phyloP scores from a whole-genome alignment of 2,113 vertebrate genomes.

The Leucopternis melanops region DNA sequence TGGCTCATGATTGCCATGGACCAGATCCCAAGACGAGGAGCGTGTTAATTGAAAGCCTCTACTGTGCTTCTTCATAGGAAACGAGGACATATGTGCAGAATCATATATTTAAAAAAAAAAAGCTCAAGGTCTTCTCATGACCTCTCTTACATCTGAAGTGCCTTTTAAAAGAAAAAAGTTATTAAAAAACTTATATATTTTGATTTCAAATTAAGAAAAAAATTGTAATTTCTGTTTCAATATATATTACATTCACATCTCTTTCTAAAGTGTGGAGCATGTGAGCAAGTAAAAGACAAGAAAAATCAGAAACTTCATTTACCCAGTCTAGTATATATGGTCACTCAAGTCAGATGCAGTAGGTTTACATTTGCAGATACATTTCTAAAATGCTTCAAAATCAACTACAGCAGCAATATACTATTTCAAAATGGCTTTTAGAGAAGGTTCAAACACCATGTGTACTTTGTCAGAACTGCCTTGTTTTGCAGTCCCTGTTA shows the following conservation, averaged over 20 bases:
- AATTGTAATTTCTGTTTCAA: neutral
- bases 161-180: neutral
- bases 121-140: neutral
- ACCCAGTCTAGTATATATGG: neutral
- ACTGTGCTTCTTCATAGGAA: neutral
- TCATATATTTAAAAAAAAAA: neutral
- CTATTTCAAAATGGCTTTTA: neutral
- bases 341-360: neutral
- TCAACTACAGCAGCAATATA: neutral
- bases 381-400: neutral
- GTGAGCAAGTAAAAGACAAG: neutral
- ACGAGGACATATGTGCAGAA: neutral
- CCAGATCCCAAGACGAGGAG: neutral
- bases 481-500: neutral
- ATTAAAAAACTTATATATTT: neutral
- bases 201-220: neutral
- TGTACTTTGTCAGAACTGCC: neutral
- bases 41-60: neutral
- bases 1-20: neutral
- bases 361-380: neutral
- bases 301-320: neutral
- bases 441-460: neutral
- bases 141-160: neutral
- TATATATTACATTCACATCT: neutral
- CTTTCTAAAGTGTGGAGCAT: neutral